These are phyloP conservation scores for Alethe diademata DNA, from an alignment of 2,113 vertebrate genomes.

Conservation along the genomic window DNA sequence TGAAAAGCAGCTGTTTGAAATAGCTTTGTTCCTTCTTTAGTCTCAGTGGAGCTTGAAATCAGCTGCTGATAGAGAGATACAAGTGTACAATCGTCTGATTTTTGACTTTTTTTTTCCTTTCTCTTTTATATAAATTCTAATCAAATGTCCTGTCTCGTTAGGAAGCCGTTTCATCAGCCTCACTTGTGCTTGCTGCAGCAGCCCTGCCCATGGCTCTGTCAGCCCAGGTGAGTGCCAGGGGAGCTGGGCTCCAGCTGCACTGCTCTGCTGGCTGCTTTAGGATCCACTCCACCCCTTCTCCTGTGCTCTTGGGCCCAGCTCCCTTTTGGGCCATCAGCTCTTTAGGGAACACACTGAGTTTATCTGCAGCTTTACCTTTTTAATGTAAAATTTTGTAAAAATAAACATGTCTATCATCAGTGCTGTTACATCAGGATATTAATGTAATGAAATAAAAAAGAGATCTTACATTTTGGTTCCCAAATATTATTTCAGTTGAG, in stretches of 20 bases:
- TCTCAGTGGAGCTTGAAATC: slow-evolving; percentile 7
- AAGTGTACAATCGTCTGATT: neutral
- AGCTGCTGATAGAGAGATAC: neutral
- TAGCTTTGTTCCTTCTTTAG: slow-evolving; percentile 28
- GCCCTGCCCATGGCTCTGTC: neutral
- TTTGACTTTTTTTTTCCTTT: neutral
- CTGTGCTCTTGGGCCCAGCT: neutral
- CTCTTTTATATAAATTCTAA: neutral
- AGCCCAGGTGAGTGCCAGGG: neutral
- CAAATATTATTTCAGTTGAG: neutral
- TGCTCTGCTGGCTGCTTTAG: neutral
- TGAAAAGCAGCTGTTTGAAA: slow-evolving; percentile 55
- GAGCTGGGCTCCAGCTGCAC: neutral
- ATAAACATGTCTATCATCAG: neutral
- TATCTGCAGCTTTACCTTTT: neutral
- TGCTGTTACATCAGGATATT: neutral
- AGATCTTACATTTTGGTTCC: neutral
- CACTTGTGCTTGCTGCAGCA: neutral
- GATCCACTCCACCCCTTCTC: neutral
- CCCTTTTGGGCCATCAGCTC: neutral
- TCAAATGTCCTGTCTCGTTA: neutral
- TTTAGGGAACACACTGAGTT: neutral
- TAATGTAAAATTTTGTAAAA: neutral
- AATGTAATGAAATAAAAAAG: neutral
- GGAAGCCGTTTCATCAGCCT: neutral